Percentiles rank a stretch among this genome's conserved stretches.
phyloP scores from a whole-genome alignment of 2,888 invertebrate species.

The Apomyelois bistriatella region DNA sequence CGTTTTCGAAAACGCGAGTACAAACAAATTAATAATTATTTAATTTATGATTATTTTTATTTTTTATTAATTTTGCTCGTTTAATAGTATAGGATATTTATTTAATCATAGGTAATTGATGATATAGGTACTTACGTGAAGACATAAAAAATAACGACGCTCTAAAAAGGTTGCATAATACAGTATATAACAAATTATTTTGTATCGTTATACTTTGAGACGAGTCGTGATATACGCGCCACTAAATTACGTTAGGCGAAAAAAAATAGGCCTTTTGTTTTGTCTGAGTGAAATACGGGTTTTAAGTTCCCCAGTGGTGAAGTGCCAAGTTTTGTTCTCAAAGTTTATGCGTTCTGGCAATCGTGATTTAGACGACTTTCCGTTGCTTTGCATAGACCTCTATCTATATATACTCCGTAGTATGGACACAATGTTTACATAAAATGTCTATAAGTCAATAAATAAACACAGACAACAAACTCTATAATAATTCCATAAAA shows the following conservation, averaged over 20 bases:
- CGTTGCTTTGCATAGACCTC: not conserved
- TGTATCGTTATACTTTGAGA: not conserved
- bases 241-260: not conserved
- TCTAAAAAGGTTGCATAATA: not conserved
- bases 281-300: not conserved
- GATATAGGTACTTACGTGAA: not conserved
- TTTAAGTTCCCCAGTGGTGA: not conserved
- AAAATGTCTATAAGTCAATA: too few species aligned
- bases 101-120: too few species aligned
- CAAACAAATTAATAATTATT: too few species aligned
- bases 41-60: too few species aligned
- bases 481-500: too few species aligned
- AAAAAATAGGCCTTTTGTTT: conserved; percentile 4
- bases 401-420: too few species aligned
- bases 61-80: too few species aligned
- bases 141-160: not conserved
- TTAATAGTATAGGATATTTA: too few species aligned
- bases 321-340: conserved; percentile 1
- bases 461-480: too few species aligned
- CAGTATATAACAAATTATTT: not conserved
- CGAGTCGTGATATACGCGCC: conserved; percentile 1
- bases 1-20: too few species aligned
- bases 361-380: not conserved
- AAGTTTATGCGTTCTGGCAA: conserved; percentile 1
- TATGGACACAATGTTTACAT: too few species aligned